Percentiles rank a stretch among this genome's conserved stretches.
Evolutionary conservation across 2,113 vertebrate species (phyloP).

Genomic region (Rhinoptilus africanus): DNA sequence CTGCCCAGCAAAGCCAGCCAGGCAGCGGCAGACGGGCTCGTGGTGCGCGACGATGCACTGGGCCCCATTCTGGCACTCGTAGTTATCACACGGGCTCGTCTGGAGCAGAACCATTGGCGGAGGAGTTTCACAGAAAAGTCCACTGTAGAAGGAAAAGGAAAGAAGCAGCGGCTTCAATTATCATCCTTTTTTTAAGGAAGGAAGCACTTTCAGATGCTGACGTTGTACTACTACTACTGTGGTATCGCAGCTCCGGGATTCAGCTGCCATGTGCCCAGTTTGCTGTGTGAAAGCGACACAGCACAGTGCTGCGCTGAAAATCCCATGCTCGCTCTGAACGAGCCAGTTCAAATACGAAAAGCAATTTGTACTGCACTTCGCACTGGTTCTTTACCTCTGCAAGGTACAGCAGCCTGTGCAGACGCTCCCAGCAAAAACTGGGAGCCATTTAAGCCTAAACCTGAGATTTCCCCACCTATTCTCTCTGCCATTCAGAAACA

Average conservation of each 20-base stretch:
- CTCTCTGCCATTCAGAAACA: neutral
- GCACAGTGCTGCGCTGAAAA: neutral
- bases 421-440: neutral
- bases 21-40: slow-evolving; percentile 92
- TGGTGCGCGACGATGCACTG: slow-evolving; percentile 88
- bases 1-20: slow-evolving; percentile 88
- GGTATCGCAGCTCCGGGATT: neutral
- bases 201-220: neutral
- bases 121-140: slow-evolving; percentile 91
- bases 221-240: neutral
- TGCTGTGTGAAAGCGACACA: neutral
- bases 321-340: accelerated
- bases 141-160: slow-evolving; percentile 70
- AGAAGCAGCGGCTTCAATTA: neutral
- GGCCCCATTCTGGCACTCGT: slow-evolving; percentile 91
- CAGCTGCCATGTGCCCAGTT: neutral
- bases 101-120: slow-evolving; percentile 97
- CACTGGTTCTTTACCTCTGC: neutral
- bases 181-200: neutral
- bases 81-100: slow-evolving; percentile 95
- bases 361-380: neutral
- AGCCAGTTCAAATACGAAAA: neutral
- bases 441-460: neutral
- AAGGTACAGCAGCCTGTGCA: neutral
- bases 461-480: neutral